These are phyloP conservation scores for Reinhardtius hippoglossoides DNA, from an alignment of 2,113 vertebrate genomes.

Conservation along the genomic window DNA sequence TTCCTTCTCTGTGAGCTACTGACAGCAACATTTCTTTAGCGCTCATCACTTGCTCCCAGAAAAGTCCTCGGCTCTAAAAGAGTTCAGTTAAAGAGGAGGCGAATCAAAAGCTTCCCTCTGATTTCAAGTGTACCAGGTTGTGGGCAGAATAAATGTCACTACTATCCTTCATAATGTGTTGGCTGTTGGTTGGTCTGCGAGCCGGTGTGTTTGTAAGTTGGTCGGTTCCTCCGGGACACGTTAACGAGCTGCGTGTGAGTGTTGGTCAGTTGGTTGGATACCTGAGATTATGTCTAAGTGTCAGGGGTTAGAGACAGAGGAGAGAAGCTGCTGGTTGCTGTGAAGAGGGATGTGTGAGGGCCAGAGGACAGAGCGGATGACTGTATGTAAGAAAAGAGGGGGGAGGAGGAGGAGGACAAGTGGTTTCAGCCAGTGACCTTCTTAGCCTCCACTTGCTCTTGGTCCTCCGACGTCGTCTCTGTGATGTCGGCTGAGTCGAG, in stretches of 20 bases:
- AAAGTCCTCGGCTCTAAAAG: slow-evolving; percentile 43
- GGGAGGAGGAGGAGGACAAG: background rate
- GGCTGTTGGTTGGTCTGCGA: slow-evolving; percentile 31
- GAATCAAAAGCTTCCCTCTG: slow-evolving; percentile 41
- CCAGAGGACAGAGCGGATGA: slow-evolving; percentile 32
- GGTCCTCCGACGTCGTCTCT: slow-evolving; percentile 68
- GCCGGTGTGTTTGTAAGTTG: slow-evolving; percentile 15
- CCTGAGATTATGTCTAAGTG: slow-evolving; percentile 81
- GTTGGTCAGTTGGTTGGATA: slow-evolving; percentile 73
- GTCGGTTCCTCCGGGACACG: slow-evolving; percentile 31
- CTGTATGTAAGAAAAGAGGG: background rate
- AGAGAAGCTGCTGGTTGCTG: slow-evolving; percentile 60
- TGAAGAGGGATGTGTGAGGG: slow-evolving; percentile 42
- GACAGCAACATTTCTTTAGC: slow-evolving; percentile 4
- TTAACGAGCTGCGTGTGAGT: slow-evolving; percentile 29
- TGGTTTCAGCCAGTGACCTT: slow-evolving; percentile 62
- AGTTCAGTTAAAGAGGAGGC: slow-evolving; percentile 62
- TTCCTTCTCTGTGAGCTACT: slow-evolving; percentile 22
- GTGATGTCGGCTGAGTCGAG: slow-evolving; percentile 82
- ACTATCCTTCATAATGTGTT: slow-evolving; percentile 9
- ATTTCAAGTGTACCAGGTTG: slow-evolving; percentile 79
- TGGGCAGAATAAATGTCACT: slow-evolving; percentile 16
- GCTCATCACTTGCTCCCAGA: slow-evolving; percentile 48
- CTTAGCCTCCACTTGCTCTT: slow-evolving; percentile 64
- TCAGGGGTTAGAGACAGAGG: slow-evolving; percentile 54